Conservation (phyloP, 2,113 vertebrate species). For the Carlito syrichta region DNA sequence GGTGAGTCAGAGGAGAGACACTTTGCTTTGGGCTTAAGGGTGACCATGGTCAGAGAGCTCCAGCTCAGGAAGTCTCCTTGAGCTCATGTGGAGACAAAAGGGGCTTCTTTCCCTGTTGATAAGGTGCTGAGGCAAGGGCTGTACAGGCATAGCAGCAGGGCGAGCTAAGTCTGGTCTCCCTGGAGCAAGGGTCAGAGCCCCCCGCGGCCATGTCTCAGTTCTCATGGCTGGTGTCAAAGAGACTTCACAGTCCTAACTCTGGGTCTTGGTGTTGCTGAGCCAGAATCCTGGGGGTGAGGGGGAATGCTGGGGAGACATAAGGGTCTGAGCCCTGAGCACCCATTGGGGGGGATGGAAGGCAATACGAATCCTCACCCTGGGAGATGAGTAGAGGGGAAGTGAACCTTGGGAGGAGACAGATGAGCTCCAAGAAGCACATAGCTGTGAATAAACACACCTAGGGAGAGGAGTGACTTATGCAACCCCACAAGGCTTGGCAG, state of each 20-base stretch:
- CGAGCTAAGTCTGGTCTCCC: neutral
- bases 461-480: rapidly evolving
- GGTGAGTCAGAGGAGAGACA: neutral
- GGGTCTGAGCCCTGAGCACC: neutral
- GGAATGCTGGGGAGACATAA: too few species aligned
- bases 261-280: neutral
- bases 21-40: neutral
- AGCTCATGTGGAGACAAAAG: neutral
- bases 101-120: neutral
- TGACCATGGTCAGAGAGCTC: neutral
- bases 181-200: rapidly evolving
- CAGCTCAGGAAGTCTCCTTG: neutral
- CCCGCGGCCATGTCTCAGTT: neutral
- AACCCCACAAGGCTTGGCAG: neutral
- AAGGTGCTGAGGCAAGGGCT: rapidly evolving
- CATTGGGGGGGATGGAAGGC: neutral
- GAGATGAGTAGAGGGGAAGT: neutral
- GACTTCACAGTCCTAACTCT: rapidly evolving
- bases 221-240: neutral
- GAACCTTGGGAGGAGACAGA: neutral
- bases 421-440: neutral
- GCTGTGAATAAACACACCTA: neutral
- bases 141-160: rapidly evolving
- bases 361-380: neutral
- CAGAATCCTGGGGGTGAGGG: neutral